These are phyloP conservation scores for Oncorhynchus tshawytscha DNA, from an alignment of 2,113 vertebrate species.

Conservation along the genomic window DNA sequence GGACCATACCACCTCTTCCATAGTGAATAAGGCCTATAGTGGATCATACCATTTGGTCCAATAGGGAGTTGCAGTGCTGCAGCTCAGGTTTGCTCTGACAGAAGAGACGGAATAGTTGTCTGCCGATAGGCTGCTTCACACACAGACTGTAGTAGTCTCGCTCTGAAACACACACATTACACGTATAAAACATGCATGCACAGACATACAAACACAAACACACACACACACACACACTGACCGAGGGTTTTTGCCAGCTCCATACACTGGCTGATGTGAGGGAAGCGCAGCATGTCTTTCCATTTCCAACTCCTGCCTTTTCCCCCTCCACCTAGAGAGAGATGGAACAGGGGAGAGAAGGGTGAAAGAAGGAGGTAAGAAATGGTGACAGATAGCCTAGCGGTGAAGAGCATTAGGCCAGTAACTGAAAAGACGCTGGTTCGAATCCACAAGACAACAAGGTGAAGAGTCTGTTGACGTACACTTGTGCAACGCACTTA, in stretches of 20 bases:
- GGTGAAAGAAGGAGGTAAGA: background rate
- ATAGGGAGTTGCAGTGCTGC: slow-evolving; percentile 68
- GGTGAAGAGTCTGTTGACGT: too few species aligned
- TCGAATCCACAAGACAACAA: too few species aligned
- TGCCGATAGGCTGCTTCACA: slow-evolving; percentile 80
- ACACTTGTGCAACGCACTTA: too few species aligned
- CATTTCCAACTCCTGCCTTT: slow-evolving; percentile 95
- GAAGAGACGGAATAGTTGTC: slow-evolving; percentile 78
- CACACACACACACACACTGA: slow-evolving; percentile 59
- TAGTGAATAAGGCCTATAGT: background rate
- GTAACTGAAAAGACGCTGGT: too few species aligned
- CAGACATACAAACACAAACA: background rate
- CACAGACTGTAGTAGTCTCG: slow-evolving; percentile 78
- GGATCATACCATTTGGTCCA: slow-evolving; percentile 76
- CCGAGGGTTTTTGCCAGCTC: slow-evolving; percentile 82
- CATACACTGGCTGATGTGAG: slow-evolving; percentile 87
- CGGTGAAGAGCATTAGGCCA: too few species aligned
- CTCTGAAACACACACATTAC: slow-evolving; percentile 65
- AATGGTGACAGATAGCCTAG: too few species aligned
- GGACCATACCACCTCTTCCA: background rate
- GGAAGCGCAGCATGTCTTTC: slow-evolving; percentile 91
- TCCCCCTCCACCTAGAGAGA: slow-evolving; percentile 75
- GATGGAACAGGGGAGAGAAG: background rate
- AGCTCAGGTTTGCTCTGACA: slow-evolving; percentile 72
- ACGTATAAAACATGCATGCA: background rate